phyloP scores from a whole-genome alignment of 2,888 invertebrate species.

The Notocelia uddmanniana region DNA sequence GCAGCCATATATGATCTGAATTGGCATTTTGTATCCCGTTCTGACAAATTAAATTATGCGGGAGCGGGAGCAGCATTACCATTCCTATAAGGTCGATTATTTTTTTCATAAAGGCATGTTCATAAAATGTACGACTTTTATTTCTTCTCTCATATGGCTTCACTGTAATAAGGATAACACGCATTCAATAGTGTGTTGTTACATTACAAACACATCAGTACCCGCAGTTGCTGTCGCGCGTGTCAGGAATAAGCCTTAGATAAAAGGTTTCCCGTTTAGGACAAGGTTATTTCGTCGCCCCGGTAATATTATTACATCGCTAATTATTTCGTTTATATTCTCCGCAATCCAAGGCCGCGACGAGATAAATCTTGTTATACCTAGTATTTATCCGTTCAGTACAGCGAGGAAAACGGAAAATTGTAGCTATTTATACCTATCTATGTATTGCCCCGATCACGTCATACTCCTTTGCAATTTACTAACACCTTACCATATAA shows the following conservation, averaged over 20 bases:
- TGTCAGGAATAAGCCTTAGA: slow-evolving; percentile 8
- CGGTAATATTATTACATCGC: slow-evolving; percentile 18
- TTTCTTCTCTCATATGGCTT: not conserved
- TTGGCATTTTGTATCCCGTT: too few species aligned
- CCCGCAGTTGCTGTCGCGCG: not conserved
- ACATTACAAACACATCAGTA: slow-evolving; percentile 28
- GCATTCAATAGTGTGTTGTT: slow-evolving; percentile 10
- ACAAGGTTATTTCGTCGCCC: slow-evolving; percentile 8
- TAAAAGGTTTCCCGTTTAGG: slow-evolving; percentile 14
- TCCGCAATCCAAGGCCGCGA: slow-evolving; percentile 40
- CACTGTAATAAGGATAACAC: slow-evolving; percentile 5
- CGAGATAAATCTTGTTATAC: slow-evolving; percentile 27
- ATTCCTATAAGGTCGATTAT: not conserved
- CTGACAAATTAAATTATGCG: not conserved
- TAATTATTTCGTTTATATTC: slow-evolving; percentile 36
- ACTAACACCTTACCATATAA: not conserved
- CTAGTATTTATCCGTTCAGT: not conserved
- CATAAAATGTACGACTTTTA: not conserved
- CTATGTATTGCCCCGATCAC: not conserved
- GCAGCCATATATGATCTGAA: too few species aligned
- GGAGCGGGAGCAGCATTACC: not conserved
- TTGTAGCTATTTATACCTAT: not conserved
- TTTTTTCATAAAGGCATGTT: too few species aligned
- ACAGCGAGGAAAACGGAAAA: slow-evolving; percentile 4
- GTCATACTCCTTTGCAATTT: not conserved